Conservation (phyloP, 2,888 invertebrate genomes). For the Sinohyriopsis cumingii region DNA sequence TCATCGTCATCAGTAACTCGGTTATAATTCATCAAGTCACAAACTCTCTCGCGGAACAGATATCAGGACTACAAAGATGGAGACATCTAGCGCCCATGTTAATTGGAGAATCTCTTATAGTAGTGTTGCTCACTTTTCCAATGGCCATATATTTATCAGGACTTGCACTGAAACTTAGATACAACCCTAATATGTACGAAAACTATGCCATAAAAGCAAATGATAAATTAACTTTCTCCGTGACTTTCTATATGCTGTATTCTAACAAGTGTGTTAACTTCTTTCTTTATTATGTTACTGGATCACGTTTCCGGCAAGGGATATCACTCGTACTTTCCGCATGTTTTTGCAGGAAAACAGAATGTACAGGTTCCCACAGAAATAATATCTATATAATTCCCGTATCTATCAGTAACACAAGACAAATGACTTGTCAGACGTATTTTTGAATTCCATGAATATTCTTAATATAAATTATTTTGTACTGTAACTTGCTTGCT, state of each 20-base stretch:
- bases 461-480: too few relatives aligned
- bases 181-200: conserved; percentile 34
- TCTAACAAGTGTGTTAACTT: conserved; percentile 59
- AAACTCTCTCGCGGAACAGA: conserved; percentile 31
- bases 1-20: conserved; percentile 48
- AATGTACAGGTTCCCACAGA: too few relatives aligned
- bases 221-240: conserved; percentile 46
- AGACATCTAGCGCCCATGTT: conserved; percentile 53
- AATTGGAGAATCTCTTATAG: conserved; percentile 48
- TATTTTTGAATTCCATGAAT: too few relatives aligned
- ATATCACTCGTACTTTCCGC: conserved; percentile 18
- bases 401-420: too few relatives aligned
- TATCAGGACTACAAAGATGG: conserved; percentile 22
- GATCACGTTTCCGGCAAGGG: conserved; percentile 47
- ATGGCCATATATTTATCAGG: conserved; percentile 46
- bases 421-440: too few relatives aligned
- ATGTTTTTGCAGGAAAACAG: conserved; percentile 5
- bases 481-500: too few relatives aligned
- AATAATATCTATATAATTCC: not conserved
- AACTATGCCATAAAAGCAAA: conserved; percentile 30
- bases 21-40: conserved; percentile 45
- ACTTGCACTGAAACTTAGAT: conserved; percentile 28
- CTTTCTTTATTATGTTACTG: conserved; percentile 50
- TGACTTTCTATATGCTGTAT: conserved; percentile 56
- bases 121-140: conserved; percentile 53